Percentiles rank a stretch among this genome's conserved stretches.
Evolutionary conservation across 2,113 vertebrate species (phyloP).

Genomic region (Prunella himalayana): DNA sequence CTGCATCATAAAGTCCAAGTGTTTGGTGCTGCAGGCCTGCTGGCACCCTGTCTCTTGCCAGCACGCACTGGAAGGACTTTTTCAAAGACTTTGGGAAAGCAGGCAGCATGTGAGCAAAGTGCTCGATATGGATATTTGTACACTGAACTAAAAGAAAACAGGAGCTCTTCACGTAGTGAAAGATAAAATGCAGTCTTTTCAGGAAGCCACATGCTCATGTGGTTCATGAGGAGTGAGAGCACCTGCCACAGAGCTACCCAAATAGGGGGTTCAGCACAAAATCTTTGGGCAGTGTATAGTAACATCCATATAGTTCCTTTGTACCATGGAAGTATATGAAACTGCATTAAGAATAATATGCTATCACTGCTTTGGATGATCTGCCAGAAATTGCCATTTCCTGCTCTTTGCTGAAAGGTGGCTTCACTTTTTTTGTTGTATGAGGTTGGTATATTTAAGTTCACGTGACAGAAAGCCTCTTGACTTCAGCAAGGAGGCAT

Average conservation of each 20-base stretch:
- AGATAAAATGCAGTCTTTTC: not conserved
- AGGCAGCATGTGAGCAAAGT: not conserved
- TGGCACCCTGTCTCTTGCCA: not conserved
- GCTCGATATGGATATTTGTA: not conserved
- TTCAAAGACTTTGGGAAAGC: not conserved
- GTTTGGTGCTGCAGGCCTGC: not conserved
- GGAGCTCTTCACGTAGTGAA: not conserved
- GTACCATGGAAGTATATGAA: not conserved
- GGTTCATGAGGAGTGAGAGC: not conserved
- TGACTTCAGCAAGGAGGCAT: not conserved
- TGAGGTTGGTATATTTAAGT: not conserved
- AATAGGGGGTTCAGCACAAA: not conserved
- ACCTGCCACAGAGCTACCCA: not conserved
- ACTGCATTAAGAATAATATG: not conserved
- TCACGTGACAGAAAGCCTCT: not conserved
- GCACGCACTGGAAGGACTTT: not conserved
- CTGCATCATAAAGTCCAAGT: not conserved
- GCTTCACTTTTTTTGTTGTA: not conserved
- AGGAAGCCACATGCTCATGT: not conserved
- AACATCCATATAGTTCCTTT: not conserved
- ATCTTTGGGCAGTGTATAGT: not conserved
- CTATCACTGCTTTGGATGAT: not conserved
- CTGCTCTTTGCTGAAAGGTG: not conserved
- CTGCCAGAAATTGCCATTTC: not conserved
- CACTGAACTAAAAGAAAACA: not conserved